A percentile compares a stretch with the other conserved stretches of the same genome.
phyloP scores from a whole-genome alignment of 2,797 vertebrate genomes.

The Manis javanica region DNA sequence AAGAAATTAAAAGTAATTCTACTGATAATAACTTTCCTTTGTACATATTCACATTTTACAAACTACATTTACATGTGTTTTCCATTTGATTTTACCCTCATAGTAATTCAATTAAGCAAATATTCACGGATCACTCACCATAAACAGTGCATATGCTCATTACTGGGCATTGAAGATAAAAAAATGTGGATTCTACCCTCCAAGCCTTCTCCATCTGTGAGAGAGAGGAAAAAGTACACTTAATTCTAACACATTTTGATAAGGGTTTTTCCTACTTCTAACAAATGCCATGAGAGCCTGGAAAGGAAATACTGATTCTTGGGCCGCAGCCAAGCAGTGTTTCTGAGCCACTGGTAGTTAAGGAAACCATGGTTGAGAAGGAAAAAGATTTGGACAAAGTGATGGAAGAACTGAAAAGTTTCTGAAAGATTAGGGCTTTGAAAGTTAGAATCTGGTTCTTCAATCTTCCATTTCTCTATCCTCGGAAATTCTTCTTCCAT shows the following conservation, averaged over 20 bases:
- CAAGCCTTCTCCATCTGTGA: background rate
- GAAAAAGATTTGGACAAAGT: background rate
- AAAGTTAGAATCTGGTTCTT: background rate
- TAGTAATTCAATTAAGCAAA: background rate
- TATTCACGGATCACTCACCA: background rate
- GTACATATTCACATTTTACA: background rate
- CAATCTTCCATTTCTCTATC: background rate
- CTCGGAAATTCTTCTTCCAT: background rate
- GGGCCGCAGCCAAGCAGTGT: rapidly evolving
- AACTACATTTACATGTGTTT: background rate
- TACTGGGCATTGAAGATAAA: background rate
- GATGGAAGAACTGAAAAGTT: background rate
- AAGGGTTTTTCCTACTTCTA: background rate
- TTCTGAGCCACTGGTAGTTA: background rate
- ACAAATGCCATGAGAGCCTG: background rate
- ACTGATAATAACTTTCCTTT: background rate
- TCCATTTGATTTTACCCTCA: background rate
- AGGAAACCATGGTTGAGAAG: background rate
- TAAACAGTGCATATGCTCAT: background rate
- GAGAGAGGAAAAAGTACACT: background rate
- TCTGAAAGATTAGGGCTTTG: too few species aligned
- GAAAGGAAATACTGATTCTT: background rate
- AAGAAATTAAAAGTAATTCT: background rate
- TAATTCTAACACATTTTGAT: background rate
- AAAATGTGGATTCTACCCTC: background rate